Conservation (phyloP, 92 coral and sea anemone species). For the Isaurus tuberculatus region DNA sequence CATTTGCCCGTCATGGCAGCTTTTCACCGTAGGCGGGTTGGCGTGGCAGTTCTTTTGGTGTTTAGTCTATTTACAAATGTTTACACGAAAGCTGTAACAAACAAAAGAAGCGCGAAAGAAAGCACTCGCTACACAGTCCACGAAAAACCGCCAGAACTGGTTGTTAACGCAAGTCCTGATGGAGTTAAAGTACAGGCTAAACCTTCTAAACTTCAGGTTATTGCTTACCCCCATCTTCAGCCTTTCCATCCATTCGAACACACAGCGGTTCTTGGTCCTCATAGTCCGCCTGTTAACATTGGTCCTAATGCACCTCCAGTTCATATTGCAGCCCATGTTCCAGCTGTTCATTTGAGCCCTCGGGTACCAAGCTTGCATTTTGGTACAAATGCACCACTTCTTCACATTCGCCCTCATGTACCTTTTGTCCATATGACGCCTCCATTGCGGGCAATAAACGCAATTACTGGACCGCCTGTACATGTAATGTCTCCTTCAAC, state of each 20-base stretch:
- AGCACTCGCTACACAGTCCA: slow-evolving; percentile 83
- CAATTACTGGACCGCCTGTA: slow-evolving; percentile 94
- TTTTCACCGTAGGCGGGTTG: slow-evolving; percentile 72
- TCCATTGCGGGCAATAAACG: slow-evolving; percentile 91
- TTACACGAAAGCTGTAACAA: slow-evolving; percentile 58
- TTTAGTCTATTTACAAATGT: slow-evolving; percentile 55
- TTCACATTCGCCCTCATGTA: slow-evolving; percentile 94
- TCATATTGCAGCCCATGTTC: slow-evolving; percentile 97
- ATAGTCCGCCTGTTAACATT: slow-evolving; percentile 98
- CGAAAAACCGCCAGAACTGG: slow-evolving; percentile 88
- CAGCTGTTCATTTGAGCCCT: slow-evolving; percentile 97
- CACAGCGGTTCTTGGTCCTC: slow-evolving; percentile 99
- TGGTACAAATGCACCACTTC: slow-evolving; percentile 99
- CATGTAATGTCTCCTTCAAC: slow-evolving; percentile 99
- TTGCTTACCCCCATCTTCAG: slow-evolving; percentile 92
- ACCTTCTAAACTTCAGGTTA: slow-evolving; percentile 95
- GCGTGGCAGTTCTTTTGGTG: slow-evolving; percentile 56
- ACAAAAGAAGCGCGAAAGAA: slow-evolving; percentile 66
- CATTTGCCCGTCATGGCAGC: slow-evolving; percentile 68
- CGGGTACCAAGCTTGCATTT: slow-evolving; percentile 97
- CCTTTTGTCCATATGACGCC: slow-evolving; percentile 99
- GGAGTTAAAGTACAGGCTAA: slow-evolving; percentile 91
- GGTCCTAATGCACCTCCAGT: slow-evolving; percentile 99
- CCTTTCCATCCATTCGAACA: slow-evolving; percentile 94
- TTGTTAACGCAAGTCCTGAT: slow-evolving; percentile 87